Conservation (phyloP, 2,888 invertebrate species). For the Polyommatus iphigenia region DNA sequence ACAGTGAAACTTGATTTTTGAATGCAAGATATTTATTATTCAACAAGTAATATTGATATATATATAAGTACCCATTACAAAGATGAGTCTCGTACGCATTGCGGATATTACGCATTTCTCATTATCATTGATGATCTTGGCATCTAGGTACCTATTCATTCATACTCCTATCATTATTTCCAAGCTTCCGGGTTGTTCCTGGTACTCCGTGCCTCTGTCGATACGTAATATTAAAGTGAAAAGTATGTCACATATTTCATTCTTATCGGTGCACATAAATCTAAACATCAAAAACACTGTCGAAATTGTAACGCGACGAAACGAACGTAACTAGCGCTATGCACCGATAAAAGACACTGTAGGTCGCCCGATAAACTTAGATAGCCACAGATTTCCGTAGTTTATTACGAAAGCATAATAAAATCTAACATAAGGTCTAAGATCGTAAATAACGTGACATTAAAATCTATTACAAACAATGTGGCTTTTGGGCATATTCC, state of each 20-base stretch:
- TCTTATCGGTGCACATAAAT: conserved; percentile 30
- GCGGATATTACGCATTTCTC: conserved; percentile 6
- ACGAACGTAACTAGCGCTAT: conserved; percentile 27
- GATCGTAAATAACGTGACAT: conserved; percentile 24
- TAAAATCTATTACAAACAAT: conserved; percentile 31
- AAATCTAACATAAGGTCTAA: neutral
- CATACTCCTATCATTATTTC: conserved; percentile 18
- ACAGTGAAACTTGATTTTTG: too few species aligned
- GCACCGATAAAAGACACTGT: conserved; percentile 32
- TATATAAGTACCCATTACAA: neutral
- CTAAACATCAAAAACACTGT: conserved; percentile 25
- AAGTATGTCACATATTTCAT: conserved; percentile 25
- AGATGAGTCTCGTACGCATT: neutral
- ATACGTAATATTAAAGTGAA: conserved; percentile 11
- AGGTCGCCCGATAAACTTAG: conserved; percentile 33
- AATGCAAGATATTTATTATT: too few species aligned
- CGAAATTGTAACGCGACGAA: conserved; percentile 30
- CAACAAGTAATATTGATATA: neutral
- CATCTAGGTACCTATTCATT: neutral
- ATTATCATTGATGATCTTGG: conserved; percentile 4
- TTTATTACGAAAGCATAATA: conserved; percentile 37
- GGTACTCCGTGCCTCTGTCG: neutral
- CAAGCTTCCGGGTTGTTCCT: neutral
- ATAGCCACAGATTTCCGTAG: conserved; percentile 26
- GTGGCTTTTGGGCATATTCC: conserved; percentile 16